Conservation (phyloP, 2,888 invertebrate species). For the Phania funesta region DNA sequence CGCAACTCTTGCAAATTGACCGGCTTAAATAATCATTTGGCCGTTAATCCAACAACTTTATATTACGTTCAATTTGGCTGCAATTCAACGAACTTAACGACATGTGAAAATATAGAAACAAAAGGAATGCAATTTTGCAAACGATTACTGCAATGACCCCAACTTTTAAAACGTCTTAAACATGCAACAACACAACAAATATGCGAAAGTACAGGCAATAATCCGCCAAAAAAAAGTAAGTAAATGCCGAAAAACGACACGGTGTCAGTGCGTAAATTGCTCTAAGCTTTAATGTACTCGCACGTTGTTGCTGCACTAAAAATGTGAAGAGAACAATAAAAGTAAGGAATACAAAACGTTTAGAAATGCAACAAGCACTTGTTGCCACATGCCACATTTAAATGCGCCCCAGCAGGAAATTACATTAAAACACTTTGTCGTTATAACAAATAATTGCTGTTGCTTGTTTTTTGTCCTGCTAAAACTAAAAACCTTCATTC, state of each 20-base stretch:
- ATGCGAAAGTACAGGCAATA: conserved; percentile 5
- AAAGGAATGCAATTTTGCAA: not conserved
- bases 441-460: conserved; percentile 63
- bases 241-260: conserved; percentile 42
- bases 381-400: conserved; percentile 71
- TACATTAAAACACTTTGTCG: conserved; percentile 66
- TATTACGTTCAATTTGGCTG: no score
- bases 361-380: conserved; percentile 70
- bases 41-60: no score
- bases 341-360: conserved; percentile 34
- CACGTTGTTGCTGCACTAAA: not conserved
- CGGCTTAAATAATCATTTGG: no score
- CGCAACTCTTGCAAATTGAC: no score
- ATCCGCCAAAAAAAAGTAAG: conserved; percentile 39
- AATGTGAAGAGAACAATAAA: conserved; percentile 2
- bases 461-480: not conserved
- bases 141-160: conserved; percentile 4
- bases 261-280: conserved; percentile 52
- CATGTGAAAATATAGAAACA: not conserved
- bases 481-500: conserved; percentile 29
- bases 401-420: conserved; percentile 61
- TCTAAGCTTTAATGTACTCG: conserved; percentile 2
- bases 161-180: not conserved
- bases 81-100: not conserved
- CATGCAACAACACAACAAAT: conserved; percentile 10